Evolutionary conservation across 2,797 vertebrate species (phyloP), one percentile per base, ranked within the genome.

Genomic region (Chaunax sp.): DNA sequence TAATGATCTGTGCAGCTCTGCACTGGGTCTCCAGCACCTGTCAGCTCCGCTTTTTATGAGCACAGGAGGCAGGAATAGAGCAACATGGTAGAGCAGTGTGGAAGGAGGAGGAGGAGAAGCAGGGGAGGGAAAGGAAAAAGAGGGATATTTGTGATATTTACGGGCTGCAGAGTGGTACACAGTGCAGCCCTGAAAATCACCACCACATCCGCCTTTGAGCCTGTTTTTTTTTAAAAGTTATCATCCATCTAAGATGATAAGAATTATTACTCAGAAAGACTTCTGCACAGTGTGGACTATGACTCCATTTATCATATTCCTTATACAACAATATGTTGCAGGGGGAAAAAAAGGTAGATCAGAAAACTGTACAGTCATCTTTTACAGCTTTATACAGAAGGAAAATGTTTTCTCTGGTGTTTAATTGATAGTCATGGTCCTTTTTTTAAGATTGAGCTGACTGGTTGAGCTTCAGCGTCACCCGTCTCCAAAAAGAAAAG

Each of bases 11-110:
- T 59, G 25, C 20, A 23, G 54, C 50, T 25, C 70, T 75, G 37
- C 44, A 61, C 55, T 71, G 43, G 66, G 72, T 89, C 86, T 86
- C 73, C 65, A 76, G 73, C 92, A 91, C 92, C 90, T 92, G 90
- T 91, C 85, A 84, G 72, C 67, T 72, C 30, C 49, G 23, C 25
- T 45, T 77, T 90, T 86, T 86, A 86, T 70, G 75, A 87, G 70
- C 54, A 11, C 63, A 78, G 37, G 58, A 82, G 64, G 65, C 70
- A 77, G 54, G 43, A 67, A 51, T 9, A 72, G 52, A 75, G 47
- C 65, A 70, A 66, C 60, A 41, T 63, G 45, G 52, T 33, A 54
- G 37, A 69, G 56, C 2, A 3, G 49, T 69, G 55, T 45, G 35
- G 52, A 72, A 30, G 59, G 54, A 72, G 64, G 71, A 62, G 64